Evolutionary conservation across 2,888 invertebrate genomes (phyloP).

Genomic region (Heliconius aoede): DNA sequence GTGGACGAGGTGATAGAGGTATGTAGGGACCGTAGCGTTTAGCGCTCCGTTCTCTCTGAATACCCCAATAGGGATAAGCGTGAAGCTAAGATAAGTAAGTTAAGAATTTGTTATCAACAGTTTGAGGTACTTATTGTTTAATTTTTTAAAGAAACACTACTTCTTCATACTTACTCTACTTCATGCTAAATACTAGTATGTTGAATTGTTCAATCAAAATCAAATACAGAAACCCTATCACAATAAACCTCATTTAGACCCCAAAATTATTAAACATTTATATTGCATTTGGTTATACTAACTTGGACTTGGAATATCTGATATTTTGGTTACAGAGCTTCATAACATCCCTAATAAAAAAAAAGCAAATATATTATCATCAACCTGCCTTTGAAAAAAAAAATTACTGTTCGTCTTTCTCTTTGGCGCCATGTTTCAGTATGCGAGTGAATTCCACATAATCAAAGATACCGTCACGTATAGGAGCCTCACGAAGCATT

Average conservation of each 20-base stretch:
- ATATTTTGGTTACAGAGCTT: not conserved
- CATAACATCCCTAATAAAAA: not conserved
- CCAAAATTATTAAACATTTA: too few relatives aligned
- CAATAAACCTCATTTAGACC: too few relatives aligned
- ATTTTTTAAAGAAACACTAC: not conserved
- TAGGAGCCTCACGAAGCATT: slow-evolving; percentile 99
- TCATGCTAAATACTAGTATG: too few relatives aligned
- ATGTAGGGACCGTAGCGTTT: too few relatives aligned
- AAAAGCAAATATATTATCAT: not conserved
- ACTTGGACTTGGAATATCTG: not conserved
- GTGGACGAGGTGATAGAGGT: too few relatives aligned
- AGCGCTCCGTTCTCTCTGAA: too few relatives aligned
- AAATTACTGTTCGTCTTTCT: slow-evolving; percentile 95
- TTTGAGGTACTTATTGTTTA: too few relatives aligned
- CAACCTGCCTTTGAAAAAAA: slow-evolving; percentile 30
- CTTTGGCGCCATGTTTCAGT: slow-evolving; percentile 99
- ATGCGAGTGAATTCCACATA: slow-evolving; percentile 99
- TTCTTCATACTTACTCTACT: not conserved
- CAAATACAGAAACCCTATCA: too few relatives aligned
- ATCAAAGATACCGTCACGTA: slow-evolving; percentile 96
- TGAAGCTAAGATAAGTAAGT: too few relatives aligned
- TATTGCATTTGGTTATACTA: not conserved
- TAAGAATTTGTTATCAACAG: too few relatives aligned
- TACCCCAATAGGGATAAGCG: too few relatives aligned
- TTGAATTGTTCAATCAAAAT: too few relatives aligned